Conservation (phyloP, 2,797 vertebrate species). For the Pantherophis vulpinus region DNA sequence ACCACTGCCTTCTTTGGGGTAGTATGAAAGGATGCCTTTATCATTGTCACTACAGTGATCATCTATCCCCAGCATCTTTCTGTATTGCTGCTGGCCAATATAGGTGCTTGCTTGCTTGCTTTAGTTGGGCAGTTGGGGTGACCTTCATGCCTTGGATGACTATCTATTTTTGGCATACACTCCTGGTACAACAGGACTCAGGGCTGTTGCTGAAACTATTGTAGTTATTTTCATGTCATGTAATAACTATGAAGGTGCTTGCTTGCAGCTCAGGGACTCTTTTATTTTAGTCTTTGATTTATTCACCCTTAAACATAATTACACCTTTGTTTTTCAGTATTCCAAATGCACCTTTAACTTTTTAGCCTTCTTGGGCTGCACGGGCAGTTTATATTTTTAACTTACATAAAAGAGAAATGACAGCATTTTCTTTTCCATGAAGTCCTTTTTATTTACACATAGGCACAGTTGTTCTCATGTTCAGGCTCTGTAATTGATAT, state of each 20-base stretch:
- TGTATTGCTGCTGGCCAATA: background rate
- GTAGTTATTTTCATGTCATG: background rate
- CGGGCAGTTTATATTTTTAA: background rate
- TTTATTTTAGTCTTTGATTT: background rate
- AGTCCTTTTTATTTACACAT: background rate
- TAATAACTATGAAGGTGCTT: background rate
- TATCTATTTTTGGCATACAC: background rate
- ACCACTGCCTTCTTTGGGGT: background rate
- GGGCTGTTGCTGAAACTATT: background rate
- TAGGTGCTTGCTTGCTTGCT: background rate
- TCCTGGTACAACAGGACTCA: background rate
- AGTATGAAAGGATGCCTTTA: background rate
- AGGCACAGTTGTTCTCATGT: background rate
- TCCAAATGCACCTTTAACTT: background rate
- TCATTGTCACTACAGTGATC: background rate
- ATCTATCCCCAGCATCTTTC: background rate
- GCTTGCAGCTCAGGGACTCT: background rate
- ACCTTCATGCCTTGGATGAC: background rate
- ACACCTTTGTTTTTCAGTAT: background rate
- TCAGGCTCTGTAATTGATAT: slow-evolving; percentile 44
- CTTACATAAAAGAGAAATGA: slow-evolving; percentile 32
- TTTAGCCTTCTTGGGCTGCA: background rate
- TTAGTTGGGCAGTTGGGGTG: background rate
- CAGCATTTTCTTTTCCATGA: background rate
- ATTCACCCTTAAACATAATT: background rate